Base-by-base conservation (phyloP, 2,888 invertebrate genomes). In the Erebia ligea region DNA sequence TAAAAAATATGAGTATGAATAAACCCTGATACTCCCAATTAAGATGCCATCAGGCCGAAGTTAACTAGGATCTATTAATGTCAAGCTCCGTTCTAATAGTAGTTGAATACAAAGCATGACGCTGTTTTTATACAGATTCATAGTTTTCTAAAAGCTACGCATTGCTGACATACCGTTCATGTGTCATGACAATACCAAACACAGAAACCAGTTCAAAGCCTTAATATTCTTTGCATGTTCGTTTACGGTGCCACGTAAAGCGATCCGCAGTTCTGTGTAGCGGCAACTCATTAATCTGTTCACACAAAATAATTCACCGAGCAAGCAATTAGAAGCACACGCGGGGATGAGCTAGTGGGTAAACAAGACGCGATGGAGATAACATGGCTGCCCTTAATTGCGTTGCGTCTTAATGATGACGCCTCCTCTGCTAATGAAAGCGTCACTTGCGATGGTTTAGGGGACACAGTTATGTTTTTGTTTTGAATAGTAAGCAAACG, bases 311-410 rank as follows among this genome's bases (percentile, higher is more conserved):
- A 50, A 58, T 48, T 21, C 34, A 59, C 34, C 59, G 65, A 69
- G 69, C 48, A 71, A 68, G 72, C 69, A 73, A 76, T 74, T 74
- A 75, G 67, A 19, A 34, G 54, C 70, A 56, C 69, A 70, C 64
- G 67, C 70, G 62, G 21, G 52, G 50, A 79, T 80, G 77, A 81
- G 80, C 81, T 79, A 80, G 75, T 45, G 75, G 69, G 76, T 76
- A 79, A 78, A 81, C 75, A 76, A 78, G 75, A 79, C 75, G 75
- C 78, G 78, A 81, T 13, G 45, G 13, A 45, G 11, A 45, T 82
- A 78, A 79, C 54, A 34, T 21, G 74, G 72, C 56, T 42, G 75
- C 73, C 75, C 75, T 75, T 83, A 81, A 82, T 82, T 82, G 80
- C 77, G 72, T 9, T 45, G 45, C 56, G 56, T 78, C 76, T 76